A percentile compares a stretch with the other conserved stretches of the same genome.
Conservation (phyloP, 2,888 invertebrate species). For the Scaeva pyrastri region DNA sequence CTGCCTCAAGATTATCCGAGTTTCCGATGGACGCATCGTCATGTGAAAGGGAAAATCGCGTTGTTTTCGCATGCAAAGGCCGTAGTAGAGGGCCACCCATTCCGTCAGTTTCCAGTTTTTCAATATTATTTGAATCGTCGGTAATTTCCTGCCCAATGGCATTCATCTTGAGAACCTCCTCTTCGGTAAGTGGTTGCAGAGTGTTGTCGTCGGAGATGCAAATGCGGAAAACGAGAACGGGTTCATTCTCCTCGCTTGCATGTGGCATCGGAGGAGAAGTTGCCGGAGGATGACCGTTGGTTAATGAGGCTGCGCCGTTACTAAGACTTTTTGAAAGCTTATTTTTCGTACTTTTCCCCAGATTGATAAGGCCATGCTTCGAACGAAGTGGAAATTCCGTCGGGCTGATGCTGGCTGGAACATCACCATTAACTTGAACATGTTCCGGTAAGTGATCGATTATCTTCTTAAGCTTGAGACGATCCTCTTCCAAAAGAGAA, state of each 20-base stretch:
- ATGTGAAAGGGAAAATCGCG: constrained; percentile 92
- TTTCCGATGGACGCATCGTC: constrained; percentile 97
- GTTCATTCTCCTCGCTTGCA: constrained; percentile 81
- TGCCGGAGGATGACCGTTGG: constrained; percentile 77
- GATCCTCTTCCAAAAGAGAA: constrained; percentile 82
- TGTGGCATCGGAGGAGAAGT: constrained; percentile 76
- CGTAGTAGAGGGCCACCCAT: constrained; percentile 82
- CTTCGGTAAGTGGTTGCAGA: constrained; percentile 88
- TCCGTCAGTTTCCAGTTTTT: constrained; percentile 80
- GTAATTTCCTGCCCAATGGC: constrained; percentile 82
- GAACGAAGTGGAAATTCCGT: constrained; percentile 75
- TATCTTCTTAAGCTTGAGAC: constrained; percentile 84
- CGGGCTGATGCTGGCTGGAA: constrained; percentile 19
- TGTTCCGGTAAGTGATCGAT: constrained; percentile 84
- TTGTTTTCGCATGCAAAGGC: constrained; percentile 85
- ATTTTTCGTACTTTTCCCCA: constrained; percentile 83
- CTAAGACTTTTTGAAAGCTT: constrained; percentile 83
- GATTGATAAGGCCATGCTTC: constrained; percentile 80
- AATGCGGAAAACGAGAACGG: constrained; percentile 90
- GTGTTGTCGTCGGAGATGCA: constrained; percentile 86
- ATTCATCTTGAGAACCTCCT: constrained; percentile 86
- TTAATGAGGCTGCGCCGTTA: constrained; percentile 68
- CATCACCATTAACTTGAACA: constrained; percentile 77
- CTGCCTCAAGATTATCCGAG: constrained; percentile 97
- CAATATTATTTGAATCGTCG: constrained; percentile 79